phyloP scores from a whole-genome alignment of 2,888 invertebrate species.

The Barypeithes pellucidus region DNA sequence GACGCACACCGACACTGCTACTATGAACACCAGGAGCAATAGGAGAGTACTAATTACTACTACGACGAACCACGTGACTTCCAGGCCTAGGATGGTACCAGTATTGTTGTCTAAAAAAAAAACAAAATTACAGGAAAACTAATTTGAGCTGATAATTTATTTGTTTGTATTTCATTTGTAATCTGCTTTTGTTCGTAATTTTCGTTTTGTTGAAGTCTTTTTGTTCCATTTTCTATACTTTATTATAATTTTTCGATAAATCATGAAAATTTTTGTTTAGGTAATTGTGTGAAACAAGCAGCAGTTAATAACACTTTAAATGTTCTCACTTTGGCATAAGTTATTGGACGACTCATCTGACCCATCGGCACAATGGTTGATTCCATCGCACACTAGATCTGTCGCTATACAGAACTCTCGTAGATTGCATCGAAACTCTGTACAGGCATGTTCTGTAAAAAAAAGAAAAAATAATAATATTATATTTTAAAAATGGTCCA shows the following conservation, averaged over 20 bases:
- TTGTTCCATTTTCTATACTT: too few species aligned
- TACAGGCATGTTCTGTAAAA: conserved; percentile 87
- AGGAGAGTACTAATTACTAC: conserved; percentile 81
- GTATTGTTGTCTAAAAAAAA: conserved; percentile 74
- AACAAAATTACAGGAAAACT: not conserved
- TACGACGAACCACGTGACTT: conserved; percentile 84
- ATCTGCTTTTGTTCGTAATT: too few species aligned
- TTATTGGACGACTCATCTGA: conserved; percentile 91
- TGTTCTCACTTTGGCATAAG: conserved; percentile 87
- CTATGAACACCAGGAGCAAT: conserved; percentile 79
- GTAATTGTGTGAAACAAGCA: too few species aligned
- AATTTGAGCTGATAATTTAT: too few species aligned
- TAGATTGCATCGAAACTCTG: conserved; percentile 89
- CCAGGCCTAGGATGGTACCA: conserved; percentile 80
- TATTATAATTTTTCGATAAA: too few species aligned
- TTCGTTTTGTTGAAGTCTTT: too few species aligned
- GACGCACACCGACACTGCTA: conserved; percentile 83
- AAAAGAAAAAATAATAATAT: conserved; percentile 19
- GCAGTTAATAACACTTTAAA: not conserved
- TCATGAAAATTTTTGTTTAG: too few species aligned
- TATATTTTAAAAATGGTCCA: too few species aligned
- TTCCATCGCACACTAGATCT: conserved; percentile 92
- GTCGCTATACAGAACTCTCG: conserved; percentile 94
- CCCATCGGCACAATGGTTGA: conserved; percentile 95
- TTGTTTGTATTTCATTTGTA: too few species aligned